A percentile compares a stretch with the other conserved stretches of the same genome.
Evolutionary conservation across 2,113 vertebrate species (phyloP).

Genomic region (Ornithorhynchus anatinus): DNA sequence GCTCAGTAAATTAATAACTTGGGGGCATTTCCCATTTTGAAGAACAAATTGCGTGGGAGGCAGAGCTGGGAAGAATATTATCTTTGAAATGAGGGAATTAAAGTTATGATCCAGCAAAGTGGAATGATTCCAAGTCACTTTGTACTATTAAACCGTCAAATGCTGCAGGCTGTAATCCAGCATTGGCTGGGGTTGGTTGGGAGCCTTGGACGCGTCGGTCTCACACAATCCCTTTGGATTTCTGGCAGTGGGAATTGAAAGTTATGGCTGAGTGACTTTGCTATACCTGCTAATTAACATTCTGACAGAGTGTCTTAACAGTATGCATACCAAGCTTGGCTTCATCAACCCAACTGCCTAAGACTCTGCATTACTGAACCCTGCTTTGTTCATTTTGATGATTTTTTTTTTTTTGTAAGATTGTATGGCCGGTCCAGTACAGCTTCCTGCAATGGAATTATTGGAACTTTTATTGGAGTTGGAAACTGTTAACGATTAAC

Average conservation of each 20-base stretch:
- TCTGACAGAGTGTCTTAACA: too few species aligned
- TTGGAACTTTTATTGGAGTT: too few species aligned
- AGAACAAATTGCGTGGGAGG: not conserved
- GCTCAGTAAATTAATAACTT: not conserved
- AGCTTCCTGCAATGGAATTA: too few species aligned
- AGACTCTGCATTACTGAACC: too few species aligned
- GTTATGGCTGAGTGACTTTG: not conserved
- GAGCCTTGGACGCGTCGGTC: not conserved
- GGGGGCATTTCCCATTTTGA: not conserved
- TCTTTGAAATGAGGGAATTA: rapidly evolving
- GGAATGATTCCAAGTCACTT: not conserved
- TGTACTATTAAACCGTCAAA: not conserved
- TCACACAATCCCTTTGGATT: not conserved
- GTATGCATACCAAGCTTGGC: too few species aligned
- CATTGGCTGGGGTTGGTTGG: not conserved
- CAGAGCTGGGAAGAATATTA: not conserved
- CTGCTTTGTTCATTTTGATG: too few species aligned
- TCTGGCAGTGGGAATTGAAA: not conserved
- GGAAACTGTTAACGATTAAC: too few species aligned
- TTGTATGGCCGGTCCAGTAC: too few species aligned
- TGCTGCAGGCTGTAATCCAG: not conserved
- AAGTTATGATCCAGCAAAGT: not conserved
- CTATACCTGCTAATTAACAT: too few species aligned
- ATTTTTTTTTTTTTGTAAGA: too few species aligned
- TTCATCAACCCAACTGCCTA: too few species aligned